Percentiles rank a stretch among this genome's conserved stretches.
phyloP scores from a whole-genome alignment of 2,888 invertebrate species.

The Crematogaster levior region DNA sequence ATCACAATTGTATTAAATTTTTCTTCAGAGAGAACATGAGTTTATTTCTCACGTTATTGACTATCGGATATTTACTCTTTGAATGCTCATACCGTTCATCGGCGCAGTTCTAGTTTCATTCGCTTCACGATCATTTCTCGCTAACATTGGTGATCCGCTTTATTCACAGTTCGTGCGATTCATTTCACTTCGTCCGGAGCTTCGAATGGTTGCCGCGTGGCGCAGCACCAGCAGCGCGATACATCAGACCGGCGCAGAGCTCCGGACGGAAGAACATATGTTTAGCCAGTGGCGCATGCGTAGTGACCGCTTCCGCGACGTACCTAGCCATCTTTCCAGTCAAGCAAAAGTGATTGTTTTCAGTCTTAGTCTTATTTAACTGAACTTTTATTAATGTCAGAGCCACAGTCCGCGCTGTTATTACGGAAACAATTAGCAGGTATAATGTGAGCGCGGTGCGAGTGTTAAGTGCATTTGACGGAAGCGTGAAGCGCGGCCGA shows the following conservation, averaged over 20 bases:
- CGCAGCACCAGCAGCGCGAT: slow-evolving; percentile 7
- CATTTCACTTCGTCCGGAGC: neutral
- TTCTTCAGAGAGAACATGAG: neutral
- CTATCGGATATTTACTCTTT: neutral
- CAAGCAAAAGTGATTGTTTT: slow-evolving; percentile 90
- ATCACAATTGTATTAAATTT: neutral
- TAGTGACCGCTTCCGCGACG: slow-evolving; percentile 84
- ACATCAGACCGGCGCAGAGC: slow-evolving; percentile 72
- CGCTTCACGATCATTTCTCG: neutral
- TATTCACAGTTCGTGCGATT: neutral
- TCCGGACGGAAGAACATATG: slow-evolving; percentile 84
- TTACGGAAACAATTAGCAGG: slow-evolving; percentile 98
- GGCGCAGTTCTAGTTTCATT: too few relatives aligned
- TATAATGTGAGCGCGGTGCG: slow-evolving; percentile 83
- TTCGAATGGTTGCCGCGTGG: neutral
- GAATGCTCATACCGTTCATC: neutral
- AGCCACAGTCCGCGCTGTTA: slow-evolving; percentile 97
- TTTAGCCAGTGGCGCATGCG: slow-evolving; percentile 83
- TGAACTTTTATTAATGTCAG: slow-evolving; percentile 96
- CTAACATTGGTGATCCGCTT: neutral
- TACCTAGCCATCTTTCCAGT: slow-evolving; percentile 90
- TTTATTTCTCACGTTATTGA: neutral
- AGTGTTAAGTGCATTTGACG: slow-evolving; percentile 69
- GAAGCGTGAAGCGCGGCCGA: slow-evolving; percentile 53
- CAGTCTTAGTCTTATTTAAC: slow-evolving; percentile 91